phyloP scores from a whole-genome alignment of 2,888 invertebrate genomes.

The Megalurothrips usitatus region DNA sequence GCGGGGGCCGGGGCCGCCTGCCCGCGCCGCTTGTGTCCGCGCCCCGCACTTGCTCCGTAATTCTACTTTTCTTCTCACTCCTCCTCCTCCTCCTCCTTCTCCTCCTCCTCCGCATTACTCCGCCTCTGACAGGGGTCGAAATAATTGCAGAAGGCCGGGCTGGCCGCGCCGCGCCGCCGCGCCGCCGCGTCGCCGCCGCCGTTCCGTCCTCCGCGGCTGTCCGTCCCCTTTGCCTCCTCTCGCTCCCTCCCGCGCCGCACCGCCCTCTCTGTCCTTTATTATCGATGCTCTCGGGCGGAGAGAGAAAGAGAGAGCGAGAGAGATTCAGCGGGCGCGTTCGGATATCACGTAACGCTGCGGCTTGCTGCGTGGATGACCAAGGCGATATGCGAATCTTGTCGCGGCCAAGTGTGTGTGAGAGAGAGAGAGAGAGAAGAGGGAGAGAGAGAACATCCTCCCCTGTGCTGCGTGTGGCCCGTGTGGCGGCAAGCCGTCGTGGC shows the following conservation, averaged over 20 bases:
- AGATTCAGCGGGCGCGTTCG: too few species aligned
- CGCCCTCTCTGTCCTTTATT: not conserved
- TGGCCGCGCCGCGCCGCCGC: not conserved
- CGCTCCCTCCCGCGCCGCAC: not conserved
- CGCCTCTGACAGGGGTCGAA: not conserved
- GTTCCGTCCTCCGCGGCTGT: not conserved
- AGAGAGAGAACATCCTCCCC: too few species aligned
- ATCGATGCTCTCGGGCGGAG: too few species aligned
- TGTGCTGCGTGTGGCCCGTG: too few species aligned
- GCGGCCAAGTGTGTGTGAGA: too few species aligned
- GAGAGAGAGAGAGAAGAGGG: too few species aligned
- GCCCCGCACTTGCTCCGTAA: constrained; percentile 18
- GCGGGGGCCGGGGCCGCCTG: not conserved
- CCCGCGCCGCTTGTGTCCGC: not conserved
- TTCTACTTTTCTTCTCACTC: constrained; percentile 23
- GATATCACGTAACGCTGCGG: too few species aligned
- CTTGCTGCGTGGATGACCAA: too few species aligned
- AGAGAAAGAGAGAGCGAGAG: too few species aligned
- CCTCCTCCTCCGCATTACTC: not conserved
- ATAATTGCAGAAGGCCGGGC: not conserved
- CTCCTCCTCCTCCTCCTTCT: not conserved
- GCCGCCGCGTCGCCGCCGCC: not conserved
- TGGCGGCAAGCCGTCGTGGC: too few species aligned
- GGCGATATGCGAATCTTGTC: too few species aligned
- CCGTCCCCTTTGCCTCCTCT: not conserved